These are phyloP conservation scores for Eulithis testata DNA, from an alignment of 2,888 invertebrate genomes.

Conservation along the genomic window DNA sequence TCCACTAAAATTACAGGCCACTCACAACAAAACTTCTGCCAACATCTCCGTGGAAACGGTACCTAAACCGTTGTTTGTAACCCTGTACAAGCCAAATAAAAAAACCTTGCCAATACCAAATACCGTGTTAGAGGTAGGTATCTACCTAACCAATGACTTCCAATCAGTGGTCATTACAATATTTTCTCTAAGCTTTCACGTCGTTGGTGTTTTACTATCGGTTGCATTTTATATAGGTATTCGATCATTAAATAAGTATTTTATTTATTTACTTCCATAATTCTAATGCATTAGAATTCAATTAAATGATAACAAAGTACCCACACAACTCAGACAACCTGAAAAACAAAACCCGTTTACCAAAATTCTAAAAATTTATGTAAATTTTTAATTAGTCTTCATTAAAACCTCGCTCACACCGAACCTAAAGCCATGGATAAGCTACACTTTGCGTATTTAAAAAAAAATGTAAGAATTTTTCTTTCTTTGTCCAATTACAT, in stretches of 20 bases:
- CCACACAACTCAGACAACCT: too few relatives aligned
- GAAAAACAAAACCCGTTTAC: too few relatives aligned
- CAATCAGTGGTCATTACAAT: too few relatives aligned
- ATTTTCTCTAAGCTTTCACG: too few relatives aligned
- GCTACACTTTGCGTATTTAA: background rate
- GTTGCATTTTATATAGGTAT: too few relatives aligned
- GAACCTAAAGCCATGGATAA: background rate
- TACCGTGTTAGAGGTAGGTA: too few relatives aligned
- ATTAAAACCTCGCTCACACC: slow-evolving; percentile 20
- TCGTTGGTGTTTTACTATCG: too few relatives aligned
- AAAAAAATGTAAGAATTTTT: slow-evolving; percentile 4
- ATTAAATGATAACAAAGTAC: too few relatives aligned
- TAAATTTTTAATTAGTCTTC: slow-evolving; percentile 33
- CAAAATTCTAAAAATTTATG: slow-evolving; percentile 9
- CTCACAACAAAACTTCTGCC: slow-evolving; percentile 66
- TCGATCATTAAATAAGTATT: too few relatives aligned
- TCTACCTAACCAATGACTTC: too few relatives aligned
- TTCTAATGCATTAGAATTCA: too few relatives aligned
- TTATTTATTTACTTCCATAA: too few relatives aligned
- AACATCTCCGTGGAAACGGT: slow-evolving; percentile 59
- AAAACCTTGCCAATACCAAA: slow-evolving; percentile 21
- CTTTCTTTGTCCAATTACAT: slow-evolving; percentile 19
- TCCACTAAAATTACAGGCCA: slow-evolving; percentile 72
- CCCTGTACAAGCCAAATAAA: slow-evolving; percentile 29
- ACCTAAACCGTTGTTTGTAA: slow-evolving; percentile 49